A percentile compares a stretch with the other conserved stretches of the same genome.
Evolutionary conservation across 2,113 vertebrate genomes (phyloP).

Genomic region (Alethe diademata): DNA sequence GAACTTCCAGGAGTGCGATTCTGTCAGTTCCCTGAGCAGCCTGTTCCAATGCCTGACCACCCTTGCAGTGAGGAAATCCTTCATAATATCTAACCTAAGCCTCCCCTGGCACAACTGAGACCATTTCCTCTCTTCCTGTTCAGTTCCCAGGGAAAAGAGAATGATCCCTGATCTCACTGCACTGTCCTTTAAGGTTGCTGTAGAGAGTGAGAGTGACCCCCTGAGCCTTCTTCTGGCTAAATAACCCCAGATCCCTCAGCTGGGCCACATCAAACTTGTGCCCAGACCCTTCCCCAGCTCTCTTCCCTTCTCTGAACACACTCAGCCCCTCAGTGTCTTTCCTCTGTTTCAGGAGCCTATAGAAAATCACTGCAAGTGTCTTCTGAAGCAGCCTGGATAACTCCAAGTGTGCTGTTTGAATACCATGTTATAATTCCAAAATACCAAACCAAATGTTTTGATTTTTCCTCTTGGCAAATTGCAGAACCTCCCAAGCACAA

Average conservation of each 20-base stretch:
- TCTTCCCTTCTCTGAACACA: neutral
- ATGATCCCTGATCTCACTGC: neutral
- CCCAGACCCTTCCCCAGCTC: neutral
- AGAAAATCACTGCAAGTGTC: neutral
- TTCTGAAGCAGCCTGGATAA: neutral
- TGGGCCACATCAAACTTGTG: neutral
- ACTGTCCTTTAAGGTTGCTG: neutral
- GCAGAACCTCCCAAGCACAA: neutral
- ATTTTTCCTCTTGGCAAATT: neutral
- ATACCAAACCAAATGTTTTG: neutral
- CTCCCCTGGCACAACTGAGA: neutral
- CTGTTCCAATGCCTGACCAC: neutral
- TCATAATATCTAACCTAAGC: neutral
- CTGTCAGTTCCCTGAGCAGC: neutral
- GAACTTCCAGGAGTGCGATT: neutral
- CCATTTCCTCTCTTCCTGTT: neutral
- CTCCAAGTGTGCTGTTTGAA: neutral
- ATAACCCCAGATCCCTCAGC: neutral
- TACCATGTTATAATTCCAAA: neutral
- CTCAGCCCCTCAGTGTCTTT: neutral
- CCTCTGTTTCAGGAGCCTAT: neutral
- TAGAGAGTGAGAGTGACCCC: neutral
- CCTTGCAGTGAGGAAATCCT: neutral
- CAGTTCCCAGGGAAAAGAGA: neutral
- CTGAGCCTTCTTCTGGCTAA: neutral